Conservation (phyloP, 2,888 invertebrate genomes). For the Chrysodeixis includens region DNA sequence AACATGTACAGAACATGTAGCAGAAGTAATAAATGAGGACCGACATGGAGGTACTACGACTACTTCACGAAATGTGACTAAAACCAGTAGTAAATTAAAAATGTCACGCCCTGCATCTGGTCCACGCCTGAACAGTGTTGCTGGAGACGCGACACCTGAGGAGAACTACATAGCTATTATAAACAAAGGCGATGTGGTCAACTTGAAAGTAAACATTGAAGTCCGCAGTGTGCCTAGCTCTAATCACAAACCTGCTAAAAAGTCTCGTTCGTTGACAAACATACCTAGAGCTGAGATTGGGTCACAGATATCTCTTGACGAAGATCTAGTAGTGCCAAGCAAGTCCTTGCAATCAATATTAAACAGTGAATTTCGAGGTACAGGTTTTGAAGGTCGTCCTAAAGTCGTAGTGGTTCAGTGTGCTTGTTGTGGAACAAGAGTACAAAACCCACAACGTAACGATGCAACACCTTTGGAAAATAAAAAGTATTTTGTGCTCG, state of each 20-base stretch:
- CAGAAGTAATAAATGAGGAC: conserved; percentile 13
- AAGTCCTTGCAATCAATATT: conserved; percentile 54
- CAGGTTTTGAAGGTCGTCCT: conserved; percentile 38
- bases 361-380: conserved; percentile 36
- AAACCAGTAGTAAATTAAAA: conserved; percentile 17
- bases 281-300: conserved; percentile 59
- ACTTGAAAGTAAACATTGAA: conserved; percentile 73
- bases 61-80: neutral
- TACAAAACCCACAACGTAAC: conserved; percentile 19
- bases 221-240: conserved; percentile 58
- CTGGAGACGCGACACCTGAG: conserved; percentile 18
- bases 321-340: conserved; percentile 46
- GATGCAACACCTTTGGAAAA: conserved; percentile 35
- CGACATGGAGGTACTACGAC: neutral
- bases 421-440: conserved; percentile 52
- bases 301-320: conserved; percentile 62
- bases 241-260: conserved; percentile 22
- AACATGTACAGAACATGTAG: conserved; percentile 20
- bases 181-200: conserved; percentile 67
- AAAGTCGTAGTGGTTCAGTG: conserved; percentile 63
- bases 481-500: conserved; percentile 57
- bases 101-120: conserved; percentile 9
- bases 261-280: conserved; percentile 41
- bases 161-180: conserved; percentile 57
- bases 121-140: conserved; percentile 17